Evolutionary conservation across 2,113 vertebrate species (phyloP), one percentile per base, ranked within the genome.

Genomic region (Callionymus lyra): DNA sequence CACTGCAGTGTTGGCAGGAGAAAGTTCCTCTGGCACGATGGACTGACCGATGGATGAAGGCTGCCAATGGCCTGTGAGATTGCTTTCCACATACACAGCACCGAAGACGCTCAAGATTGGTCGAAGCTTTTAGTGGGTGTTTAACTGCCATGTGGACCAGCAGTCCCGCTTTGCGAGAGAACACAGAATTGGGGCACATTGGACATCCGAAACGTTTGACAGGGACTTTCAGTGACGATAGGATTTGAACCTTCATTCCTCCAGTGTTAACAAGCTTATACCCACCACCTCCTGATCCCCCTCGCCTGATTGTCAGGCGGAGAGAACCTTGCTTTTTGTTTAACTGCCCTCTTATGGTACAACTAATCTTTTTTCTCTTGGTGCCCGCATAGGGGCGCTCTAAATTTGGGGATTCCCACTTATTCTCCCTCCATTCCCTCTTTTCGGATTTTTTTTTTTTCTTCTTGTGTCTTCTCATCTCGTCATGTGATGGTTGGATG

Each of bases 81-180:
- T 86, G 91, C 71, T 91, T 91, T 54, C 91, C 92, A 50, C 93
- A 96, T 1, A 90, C 91, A 10, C 82, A 79, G 51, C 93, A 96
- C 70, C 77, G 84, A 59, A 92, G 86, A 13, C 92, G 87, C 64
- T 90, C 88, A 48, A 74, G 84, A 57, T 84, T 81, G 56, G 70
- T 72, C 47, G 46, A 65, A 62, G 67, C 74, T 72, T 65, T 82
- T 34, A 66, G 77, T 46, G 79, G 74, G 71, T 88, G 86, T 68
- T 84, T 84, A 33, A 82, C 77, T 65, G 82, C 82, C 74, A 79
- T 79, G 61, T 88, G 86, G 59, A 86, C 73, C 3, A 85, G 73
- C 63, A 87, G 74, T 50, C 82, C 84, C 12, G 85, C 79, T 70
- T 83, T 82, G 51, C 79, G 80, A 44, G 83, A 79, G 59, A 84